Conservation (phyloP, 2,888 invertebrate genomes). For the Branchinecta sandiegonensis region DNA sequence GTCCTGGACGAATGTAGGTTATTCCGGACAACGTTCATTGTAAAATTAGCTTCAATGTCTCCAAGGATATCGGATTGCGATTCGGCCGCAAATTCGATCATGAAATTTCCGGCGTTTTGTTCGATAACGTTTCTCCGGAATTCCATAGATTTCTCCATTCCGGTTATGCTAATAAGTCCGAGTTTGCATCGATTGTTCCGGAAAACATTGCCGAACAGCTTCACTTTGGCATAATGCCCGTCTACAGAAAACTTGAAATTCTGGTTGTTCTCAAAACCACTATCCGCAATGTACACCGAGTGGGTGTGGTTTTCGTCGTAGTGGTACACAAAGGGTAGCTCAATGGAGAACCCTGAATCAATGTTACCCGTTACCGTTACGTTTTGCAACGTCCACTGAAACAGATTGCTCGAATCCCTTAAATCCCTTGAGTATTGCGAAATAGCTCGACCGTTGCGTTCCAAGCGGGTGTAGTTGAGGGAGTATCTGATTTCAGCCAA, state of each 20-base stretch:
- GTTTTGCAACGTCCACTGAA: slow-evolving; percentile 81
- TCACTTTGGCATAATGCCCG: slow-evolving; percentile 71
- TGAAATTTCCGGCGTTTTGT: slow-evolving; percentile 61
- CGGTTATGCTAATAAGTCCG: slow-evolving; percentile 63
- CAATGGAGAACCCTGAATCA: slow-evolving; percentile 71
- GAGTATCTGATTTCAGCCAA: slow-evolving; percentile 79
- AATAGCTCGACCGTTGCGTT: slow-evolving; percentile 74
- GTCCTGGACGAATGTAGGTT: slow-evolving; percentile 37
- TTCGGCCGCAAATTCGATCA: slow-evolving; percentile 73
- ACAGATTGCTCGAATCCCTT: slow-evolving; percentile 88
- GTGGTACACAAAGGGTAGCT: slow-evolving; percentile 86
- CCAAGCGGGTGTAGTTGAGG: slow-evolving; percentile 67
- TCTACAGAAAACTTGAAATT: slow-evolving; percentile 70
- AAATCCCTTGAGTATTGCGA: slow-evolving; percentile 82
- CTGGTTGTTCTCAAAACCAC: slow-evolving; percentile 69
- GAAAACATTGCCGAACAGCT: slow-evolving; percentile 38
- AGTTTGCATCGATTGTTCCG: slow-evolving; percentile 65
- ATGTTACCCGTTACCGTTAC: slow-evolving; percentile 70
- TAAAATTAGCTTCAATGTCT: slow-evolving; percentile 61
- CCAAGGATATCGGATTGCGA: slow-evolving; percentile 88
- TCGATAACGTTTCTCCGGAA: slow-evolving; percentile 65
- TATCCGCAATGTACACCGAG: slow-evolving; percentile 69
- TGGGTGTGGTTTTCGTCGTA: slow-evolving; percentile 90
- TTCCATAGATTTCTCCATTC: slow-evolving; percentile 91
- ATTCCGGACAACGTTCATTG: slow-evolving; percentile 56